Percentiles rank a stretch among this genome's conserved stretches.
Evolutionary conservation across 2,888 invertebrate species (phyloP).

Genomic region (Dusona sp.): DNA sequence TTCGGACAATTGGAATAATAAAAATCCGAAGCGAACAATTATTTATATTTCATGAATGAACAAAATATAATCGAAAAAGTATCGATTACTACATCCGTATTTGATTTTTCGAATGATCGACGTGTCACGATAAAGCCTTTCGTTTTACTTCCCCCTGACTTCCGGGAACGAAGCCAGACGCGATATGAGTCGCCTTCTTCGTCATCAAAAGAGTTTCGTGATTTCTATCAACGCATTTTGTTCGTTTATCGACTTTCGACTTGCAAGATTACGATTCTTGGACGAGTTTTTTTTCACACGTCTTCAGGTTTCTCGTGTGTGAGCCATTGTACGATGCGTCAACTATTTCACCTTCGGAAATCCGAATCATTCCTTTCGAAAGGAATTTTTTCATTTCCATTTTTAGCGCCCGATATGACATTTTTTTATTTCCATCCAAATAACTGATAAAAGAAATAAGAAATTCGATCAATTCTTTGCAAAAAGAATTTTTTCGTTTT

Average conservation of each 20-base stretch:
- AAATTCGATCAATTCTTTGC: too few relatives aligned
- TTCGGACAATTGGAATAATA: not conserved
- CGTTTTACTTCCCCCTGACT: constrained; percentile 3
- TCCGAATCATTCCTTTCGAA: not conserved
- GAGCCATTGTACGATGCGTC: not conserved
- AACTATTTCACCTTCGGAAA: not conserved
- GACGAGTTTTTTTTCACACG: constrained; percentile 11
- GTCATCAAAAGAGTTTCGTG: constrained; percentile 10
- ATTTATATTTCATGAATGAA: not conserved
- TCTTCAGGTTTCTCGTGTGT: not conserved
- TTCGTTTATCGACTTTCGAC: constrained; percentile 13
- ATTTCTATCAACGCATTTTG: constrained; percentile 5
- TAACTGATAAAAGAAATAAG: too few relatives aligned
- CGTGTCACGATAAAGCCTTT: constrained; percentile 15
- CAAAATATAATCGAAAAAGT: not conserved
- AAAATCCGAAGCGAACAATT: not conserved
- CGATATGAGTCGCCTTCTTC: constrained; percentile 29
- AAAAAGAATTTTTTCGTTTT: too few relatives aligned
- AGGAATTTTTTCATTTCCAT: not conserved
- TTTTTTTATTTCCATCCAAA: not conserved
- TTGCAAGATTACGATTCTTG: constrained; percentile 17
- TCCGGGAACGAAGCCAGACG: constrained; percentile 32
- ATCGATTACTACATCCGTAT: not conserved
- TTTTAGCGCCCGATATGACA: not conserved
- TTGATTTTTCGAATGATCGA: constrained; percentile 6